Percentiles rank a stretch among this genome's conserved stretches.
Evolutionary conservation across 2,888 invertebrate species (phyloP).

Genomic region (Machimus rusticus): DNA sequence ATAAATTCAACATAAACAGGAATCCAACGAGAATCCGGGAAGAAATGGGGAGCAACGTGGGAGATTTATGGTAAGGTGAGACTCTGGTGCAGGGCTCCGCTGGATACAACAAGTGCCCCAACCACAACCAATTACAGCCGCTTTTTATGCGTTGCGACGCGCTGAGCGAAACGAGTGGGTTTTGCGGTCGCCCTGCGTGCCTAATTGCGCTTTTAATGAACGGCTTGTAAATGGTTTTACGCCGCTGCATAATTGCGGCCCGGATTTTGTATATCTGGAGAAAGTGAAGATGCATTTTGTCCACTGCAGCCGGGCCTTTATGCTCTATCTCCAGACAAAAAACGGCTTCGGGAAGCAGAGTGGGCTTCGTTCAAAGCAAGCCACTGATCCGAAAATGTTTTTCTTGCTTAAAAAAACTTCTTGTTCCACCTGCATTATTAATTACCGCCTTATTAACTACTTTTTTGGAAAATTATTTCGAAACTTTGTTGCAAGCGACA

Average conservation of each 20-base stretch:
- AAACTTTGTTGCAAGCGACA: neutral
- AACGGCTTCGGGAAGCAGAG: neutral
- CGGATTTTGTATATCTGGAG: neutral
- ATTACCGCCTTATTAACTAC: neutral
- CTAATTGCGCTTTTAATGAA: slow-evolving; percentile 37
- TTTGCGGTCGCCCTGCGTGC: slow-evolving; percentile 31
- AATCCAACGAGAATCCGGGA: neutral
- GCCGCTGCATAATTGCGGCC: neutral
- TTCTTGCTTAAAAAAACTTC: neutral
- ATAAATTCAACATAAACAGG: neutral
- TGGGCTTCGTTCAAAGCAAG: neutral
- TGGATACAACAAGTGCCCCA: neutral
- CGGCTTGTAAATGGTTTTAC: slow-evolving; percentile 21
- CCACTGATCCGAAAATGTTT: neutral
- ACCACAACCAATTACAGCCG: slow-evolving; percentile 23
- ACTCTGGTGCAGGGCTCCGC: neutral
- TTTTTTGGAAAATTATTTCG: neutral
- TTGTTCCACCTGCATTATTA: neutral
- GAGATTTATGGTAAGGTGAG: slow-evolving; percentile 37
- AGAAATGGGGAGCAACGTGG: neutral
- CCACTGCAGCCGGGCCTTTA: neutral
- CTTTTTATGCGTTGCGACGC: neutral
- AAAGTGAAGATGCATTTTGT: neutral
- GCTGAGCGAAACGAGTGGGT: neutral
- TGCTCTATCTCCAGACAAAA: neutral